Percentiles rank a stretch among this genome's conserved stretches.
These are phyloP conservation scores for Urechis unicinctus DNA, from an alignment of 2,888 invertebrate genomes.

Conservation along the genomic window DNA sequence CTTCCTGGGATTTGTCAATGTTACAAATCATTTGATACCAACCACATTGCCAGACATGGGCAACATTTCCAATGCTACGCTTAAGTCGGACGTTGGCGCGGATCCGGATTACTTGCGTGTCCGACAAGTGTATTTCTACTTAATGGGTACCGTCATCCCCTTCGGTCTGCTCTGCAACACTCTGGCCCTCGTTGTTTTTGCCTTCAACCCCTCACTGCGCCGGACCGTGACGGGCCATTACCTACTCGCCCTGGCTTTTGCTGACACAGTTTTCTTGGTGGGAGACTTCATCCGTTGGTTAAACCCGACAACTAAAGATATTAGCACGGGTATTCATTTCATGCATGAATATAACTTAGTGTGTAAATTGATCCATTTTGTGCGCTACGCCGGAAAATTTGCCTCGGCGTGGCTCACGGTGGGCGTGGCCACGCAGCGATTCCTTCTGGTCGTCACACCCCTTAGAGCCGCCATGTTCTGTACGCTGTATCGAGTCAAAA, in stretches of 20 bases:
- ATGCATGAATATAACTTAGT: not conserved
- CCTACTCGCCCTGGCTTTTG: slow-evolving; percentile 11
- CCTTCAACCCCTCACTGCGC: slow-evolving; percentile 1
- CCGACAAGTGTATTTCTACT: slow-evolving; percentile 1
- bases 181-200: slow-evolving; percentile 9
- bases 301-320: not conserved
- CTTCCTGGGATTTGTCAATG: no score
- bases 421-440: slow-evolving; percentile 27
- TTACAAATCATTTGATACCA: no score
- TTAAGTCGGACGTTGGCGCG: no score
- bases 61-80: no score
- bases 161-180: slow-evolving; percentile 10
- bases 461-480: slow-evolving; percentile 22
- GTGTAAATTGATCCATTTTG: slow-evolving; percentile 5
- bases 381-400: slow-evolving; percentile 13
- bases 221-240: slow-evolving; percentile 13
- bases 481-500: slow-evolving; percentile 21
- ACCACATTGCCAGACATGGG: no score
- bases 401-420: slow-evolving; percentile 28
- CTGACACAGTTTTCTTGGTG: slow-evolving; percentile 9
- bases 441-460: slow-evolving; percentile 26
- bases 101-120: no score
- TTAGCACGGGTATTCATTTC: not conserved
- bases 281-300: slow-evolving; percentile 12
- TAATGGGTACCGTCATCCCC: slow-evolving; percentile 6